A percentile compares a stretch with the other conserved stretches of the same genome.
Conservation (phyloP, 2,888 invertebrate genomes). For the Sinopyrophorus schimmeli region DNA sequence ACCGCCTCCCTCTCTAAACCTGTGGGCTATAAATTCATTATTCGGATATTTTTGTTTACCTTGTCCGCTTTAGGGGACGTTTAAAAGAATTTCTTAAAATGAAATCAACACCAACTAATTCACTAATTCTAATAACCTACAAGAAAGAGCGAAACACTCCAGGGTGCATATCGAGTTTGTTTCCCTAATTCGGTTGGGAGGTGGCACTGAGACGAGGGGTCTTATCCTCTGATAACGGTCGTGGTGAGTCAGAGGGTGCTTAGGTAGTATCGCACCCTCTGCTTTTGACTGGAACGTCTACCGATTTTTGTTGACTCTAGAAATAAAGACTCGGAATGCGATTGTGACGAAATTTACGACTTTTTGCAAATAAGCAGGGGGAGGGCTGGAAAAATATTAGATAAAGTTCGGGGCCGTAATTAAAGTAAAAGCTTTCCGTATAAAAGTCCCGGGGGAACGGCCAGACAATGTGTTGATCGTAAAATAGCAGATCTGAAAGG, state of each 20-base stretch:
- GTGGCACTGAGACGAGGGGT: slow-evolving; percentile 20
- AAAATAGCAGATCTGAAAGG: slow-evolving; percentile 23
- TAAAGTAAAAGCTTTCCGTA: slow-evolving; percentile 20
- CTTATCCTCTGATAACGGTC: slow-evolving; percentile 19
- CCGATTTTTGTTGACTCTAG: slow-evolving; percentile 12
- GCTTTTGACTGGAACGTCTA: slow-evolving; percentile 1
- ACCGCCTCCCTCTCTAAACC: slow-evolving; percentile 1
- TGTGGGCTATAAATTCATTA: slow-evolving; percentile 1
- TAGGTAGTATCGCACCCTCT: slow-evolving; percentile 20
- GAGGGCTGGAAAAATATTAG: too few relatives aligned
- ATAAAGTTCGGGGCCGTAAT: slow-evolving; percentile 9
- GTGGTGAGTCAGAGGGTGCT: slow-evolving; percentile 20
- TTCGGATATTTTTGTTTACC: slow-evolving; percentile 16
- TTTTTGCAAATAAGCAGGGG: too few relatives aligned
- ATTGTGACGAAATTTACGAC: slow-evolving; percentile 7
- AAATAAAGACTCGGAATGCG: slow-evolving; percentile 9
- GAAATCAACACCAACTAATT: slow-evolving; percentile 14
- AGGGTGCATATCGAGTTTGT: slow-evolving; percentile 22
- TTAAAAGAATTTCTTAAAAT: slow-evolving; percentile 9
- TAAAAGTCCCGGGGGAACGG: slow-evolving; percentile 3
- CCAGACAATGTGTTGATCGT: slow-evolving; percentile 19
- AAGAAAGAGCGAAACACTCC: slow-evolving; percentile 11
- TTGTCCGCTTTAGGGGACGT: slow-evolving; percentile 6
- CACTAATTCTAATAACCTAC: slow-evolving; percentile 11
- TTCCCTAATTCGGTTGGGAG: slow-evolving; percentile 22